Conservation (phyloP, 2,888 invertebrate species). For the Lobophora halterata region DNA sequence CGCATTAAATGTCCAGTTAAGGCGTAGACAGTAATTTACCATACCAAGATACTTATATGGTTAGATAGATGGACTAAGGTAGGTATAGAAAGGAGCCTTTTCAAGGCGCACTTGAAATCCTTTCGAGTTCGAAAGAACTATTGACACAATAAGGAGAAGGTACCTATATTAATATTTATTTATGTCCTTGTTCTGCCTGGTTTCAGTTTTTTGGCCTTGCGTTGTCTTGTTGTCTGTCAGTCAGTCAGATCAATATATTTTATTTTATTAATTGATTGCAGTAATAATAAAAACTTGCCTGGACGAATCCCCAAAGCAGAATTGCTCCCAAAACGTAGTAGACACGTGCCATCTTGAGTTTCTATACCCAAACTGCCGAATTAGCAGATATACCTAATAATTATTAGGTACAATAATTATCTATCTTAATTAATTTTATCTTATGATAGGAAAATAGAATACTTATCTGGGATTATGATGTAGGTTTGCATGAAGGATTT, state of each 20-base stretch:
- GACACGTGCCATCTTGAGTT: constrained; percentile 35
- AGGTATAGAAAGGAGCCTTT: no score
- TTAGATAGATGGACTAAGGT: no score
- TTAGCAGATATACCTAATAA: constrained; percentile 8
- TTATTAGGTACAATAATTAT: neutral
- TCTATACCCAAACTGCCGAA: constrained; percentile 14
- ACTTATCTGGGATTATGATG: constrained; percentile 11
- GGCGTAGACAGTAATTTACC: no score
- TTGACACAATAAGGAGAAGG: no score
- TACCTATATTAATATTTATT: no score
- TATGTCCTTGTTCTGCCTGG: no score
- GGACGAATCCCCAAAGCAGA: constrained; percentile 38
- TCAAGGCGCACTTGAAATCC: no score
- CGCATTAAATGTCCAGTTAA: no score
- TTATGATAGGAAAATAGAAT: constrained; percentile 4
- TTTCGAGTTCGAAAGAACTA: no score
- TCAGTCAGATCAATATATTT: neutral
- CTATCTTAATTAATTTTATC: neutral
- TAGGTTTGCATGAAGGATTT: no score
- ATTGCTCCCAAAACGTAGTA: constrained; percentile 38
- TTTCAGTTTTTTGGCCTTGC: no score
- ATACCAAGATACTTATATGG: no score
- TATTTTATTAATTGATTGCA: neutral
- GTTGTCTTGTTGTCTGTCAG: neutral
- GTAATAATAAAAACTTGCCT: constrained; percentile 33